Conservation (phyloP, 1,140 invertebrate species). For the Heliconius congener region DNA sequence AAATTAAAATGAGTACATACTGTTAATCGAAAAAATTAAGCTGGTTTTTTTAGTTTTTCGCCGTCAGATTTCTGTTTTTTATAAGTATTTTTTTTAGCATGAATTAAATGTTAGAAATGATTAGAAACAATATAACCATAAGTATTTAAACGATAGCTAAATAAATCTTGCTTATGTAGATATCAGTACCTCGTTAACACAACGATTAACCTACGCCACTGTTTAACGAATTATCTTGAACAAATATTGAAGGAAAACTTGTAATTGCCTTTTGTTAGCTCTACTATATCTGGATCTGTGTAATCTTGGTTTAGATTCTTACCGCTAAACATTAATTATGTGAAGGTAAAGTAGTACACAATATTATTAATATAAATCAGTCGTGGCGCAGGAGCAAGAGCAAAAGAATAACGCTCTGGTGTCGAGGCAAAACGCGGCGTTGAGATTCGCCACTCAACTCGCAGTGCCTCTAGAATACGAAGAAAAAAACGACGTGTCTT, state of each 20-base stretch:
- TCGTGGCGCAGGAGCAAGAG: no score
- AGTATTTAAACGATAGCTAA: conserved; percentile 23
- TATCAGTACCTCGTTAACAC: conserved; percentile 56
- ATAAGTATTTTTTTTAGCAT: not conserved
- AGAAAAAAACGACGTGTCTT: no score
- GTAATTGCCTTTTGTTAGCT: conserved; percentile 69
- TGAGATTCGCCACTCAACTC: no score
- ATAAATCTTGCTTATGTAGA: conserved; percentile 35
- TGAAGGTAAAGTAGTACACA: not conserved
- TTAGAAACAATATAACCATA: not conserved
- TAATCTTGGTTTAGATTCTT: conserved; percentile 47
- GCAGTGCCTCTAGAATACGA: no score
- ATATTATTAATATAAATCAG: not conserved
- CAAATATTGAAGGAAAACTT: conserved; percentile 74
- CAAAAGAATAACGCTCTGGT: no score
- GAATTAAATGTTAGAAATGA: not conserved
- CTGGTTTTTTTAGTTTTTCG: no score
- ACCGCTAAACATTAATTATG: conserved; percentile 26
- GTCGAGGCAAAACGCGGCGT: no score
- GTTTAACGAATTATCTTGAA: conserved; percentile 65
- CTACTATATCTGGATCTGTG: conserved; percentile 61
- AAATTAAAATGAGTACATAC: no score
- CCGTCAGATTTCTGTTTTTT: no score
- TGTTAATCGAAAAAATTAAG: no score
- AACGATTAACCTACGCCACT: conserved; percentile 62